phyloP scores from a whole-genome alignment of 2,888 invertebrate species.

The Branchinecta sandiegonensis region DNA sequence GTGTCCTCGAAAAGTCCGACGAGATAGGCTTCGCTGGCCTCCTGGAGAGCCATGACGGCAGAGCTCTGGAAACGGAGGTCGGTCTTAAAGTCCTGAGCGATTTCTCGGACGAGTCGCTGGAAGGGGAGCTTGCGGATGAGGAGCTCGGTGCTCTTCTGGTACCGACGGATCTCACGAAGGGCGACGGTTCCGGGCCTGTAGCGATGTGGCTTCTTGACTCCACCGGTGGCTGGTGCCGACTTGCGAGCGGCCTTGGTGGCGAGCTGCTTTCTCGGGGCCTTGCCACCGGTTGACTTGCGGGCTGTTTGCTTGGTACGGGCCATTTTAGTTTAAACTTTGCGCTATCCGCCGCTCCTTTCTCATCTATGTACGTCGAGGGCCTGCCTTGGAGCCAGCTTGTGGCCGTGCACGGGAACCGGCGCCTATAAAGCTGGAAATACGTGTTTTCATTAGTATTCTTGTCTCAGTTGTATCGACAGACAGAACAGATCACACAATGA shows the following conservation, averaged over 20 bases:
- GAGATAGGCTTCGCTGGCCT: slow-evolving; percentile 77
- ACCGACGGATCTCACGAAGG: slow-evolving; percentile 40
- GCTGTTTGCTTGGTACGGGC: slow-evolving; percentile 97
- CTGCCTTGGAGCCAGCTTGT: too few relatives aligned
- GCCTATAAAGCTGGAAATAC: too few relatives aligned
- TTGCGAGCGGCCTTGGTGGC: slow-evolving; percentile 91
- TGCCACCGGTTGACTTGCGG: slow-evolving; percentile 92
- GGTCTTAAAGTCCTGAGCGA: slow-evolving; percentile 34
- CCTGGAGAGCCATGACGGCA: slow-evolving; percentile 38
- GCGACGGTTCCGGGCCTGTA: slow-evolving; percentile 41
- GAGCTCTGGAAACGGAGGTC: slow-evolving; percentile 24
- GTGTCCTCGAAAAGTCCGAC: slow-evolving; percentile 95
- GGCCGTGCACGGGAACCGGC: too few relatives aligned
- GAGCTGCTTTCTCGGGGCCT: slow-evolving; percentile 83
- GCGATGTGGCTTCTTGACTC: slow-evolving; percentile 41
- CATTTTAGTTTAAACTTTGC: slow-evolving; percentile 41
- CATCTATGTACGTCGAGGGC: too few relatives aligned
- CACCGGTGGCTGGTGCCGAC: slow-evolving; percentile 39
- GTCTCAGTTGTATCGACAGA: too few relatives aligned
- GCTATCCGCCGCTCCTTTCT: too few relatives aligned
- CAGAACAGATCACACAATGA: too few relatives aligned
- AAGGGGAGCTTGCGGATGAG: slow-evolving; percentile 40
- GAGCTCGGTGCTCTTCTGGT: slow-evolving; percentile 40
- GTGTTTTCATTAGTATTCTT: too few relatives aligned
- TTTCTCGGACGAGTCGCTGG: slow-evolving; percentile 37